Evolutionary conservation across 1,140 invertebrate species (phyloP).

Genomic region (Drosophila melanica): DNA sequence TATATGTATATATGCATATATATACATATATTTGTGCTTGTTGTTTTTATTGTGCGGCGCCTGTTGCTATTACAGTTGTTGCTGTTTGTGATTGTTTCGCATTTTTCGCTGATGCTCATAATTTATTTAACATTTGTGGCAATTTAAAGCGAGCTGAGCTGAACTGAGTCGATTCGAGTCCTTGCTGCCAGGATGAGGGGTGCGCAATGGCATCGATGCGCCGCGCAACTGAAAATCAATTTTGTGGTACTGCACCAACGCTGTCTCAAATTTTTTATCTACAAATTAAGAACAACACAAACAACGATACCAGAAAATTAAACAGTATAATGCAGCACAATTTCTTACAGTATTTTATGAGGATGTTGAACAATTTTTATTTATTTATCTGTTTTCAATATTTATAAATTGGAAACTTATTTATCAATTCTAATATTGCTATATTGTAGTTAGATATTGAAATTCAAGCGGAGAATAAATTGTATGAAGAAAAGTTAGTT

Average conservation of each 20-base stretch:
- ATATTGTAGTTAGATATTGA: no score
- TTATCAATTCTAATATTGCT: no score
- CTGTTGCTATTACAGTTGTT: constrained; percentile 43
- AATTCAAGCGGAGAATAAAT: no score
- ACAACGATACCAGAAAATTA: neutral
- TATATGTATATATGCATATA: neutral
- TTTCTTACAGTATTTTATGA: neutral
- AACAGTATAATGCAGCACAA: no score
- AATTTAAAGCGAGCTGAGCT: constrained; percentile 48
- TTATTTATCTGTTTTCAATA: no score
- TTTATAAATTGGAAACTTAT: no score
- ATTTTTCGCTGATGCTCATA: constrained; percentile 45
- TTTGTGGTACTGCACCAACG: neutral
- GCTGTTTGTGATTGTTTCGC: constrained; percentile 12
- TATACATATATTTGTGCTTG: constrained; percentile 11
- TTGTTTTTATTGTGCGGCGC: constrained; percentile 19
- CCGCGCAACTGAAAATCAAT: constrained; percentile 28
- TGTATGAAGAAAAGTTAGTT: no score
- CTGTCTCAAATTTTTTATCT: neutral
- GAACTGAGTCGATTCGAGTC: constrained; percentile 7
- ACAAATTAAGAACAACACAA: constrained; percentile 1
- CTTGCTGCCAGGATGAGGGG: neutral
- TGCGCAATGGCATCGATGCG: constrained; percentile 2
- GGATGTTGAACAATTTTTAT: neutral
- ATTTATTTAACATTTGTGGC: constrained; percentile 68